A percentile compares a stretch with the other conserved stretches of the same genome.
These are phyloP conservation scores for Conistra vaccinii DNA, from an alignment of 2,888 invertebrate genomes.

Conservation along the genomic window DNA sequence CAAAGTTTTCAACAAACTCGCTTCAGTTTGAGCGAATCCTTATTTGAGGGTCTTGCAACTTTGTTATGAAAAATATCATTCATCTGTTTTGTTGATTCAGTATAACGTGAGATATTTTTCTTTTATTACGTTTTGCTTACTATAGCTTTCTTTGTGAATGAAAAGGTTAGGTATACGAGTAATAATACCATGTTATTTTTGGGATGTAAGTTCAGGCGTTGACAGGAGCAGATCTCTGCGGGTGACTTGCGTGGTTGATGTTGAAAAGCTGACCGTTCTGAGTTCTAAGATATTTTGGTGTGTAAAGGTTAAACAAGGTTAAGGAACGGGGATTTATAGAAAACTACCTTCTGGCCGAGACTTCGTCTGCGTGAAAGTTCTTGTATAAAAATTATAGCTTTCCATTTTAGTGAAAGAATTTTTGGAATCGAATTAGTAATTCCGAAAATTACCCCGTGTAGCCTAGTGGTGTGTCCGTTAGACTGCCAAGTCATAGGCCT, in stretches of 20 bases:
- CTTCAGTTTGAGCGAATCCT: conserved; percentile 18
- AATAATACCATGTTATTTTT: conserved; percentile 34
- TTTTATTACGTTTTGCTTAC: conserved; percentile 17
- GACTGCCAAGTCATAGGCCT: too few relatives aligned
- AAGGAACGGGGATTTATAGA: neutral
- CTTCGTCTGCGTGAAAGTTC: neutral
- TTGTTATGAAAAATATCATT: conserved; percentile 40
- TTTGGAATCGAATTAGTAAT: neutral
- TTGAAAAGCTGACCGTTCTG: neutral
- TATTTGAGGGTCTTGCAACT: conserved; percentile 28
- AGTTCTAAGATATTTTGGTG: conserved; percentile 9
- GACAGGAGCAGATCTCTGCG: conserved; percentile 11
- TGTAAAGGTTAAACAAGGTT: neutral
- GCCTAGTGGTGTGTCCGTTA: too few relatives aligned
- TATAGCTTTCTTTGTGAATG: conserved; percentile 26
- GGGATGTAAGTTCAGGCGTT: conserved; percentile 2
- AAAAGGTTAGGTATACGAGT: conserved; percentile 4
- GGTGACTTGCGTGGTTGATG: conserved; percentile 1
- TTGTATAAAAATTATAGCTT: neutral
- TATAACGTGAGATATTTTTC: conserved; percentile 28
- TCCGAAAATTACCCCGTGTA: neutral
- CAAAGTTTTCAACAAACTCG: conserved; percentile 35
- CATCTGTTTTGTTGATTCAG: conserved; percentile 37
- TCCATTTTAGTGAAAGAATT: neutral
- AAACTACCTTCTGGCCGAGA: neutral